Percentiles rank a stretch among this genome's conserved stretches.
phyloP scores from a whole-genome alignment of 2,113 vertebrate genomes.

The Rhabdornis inornatus region DNA sequence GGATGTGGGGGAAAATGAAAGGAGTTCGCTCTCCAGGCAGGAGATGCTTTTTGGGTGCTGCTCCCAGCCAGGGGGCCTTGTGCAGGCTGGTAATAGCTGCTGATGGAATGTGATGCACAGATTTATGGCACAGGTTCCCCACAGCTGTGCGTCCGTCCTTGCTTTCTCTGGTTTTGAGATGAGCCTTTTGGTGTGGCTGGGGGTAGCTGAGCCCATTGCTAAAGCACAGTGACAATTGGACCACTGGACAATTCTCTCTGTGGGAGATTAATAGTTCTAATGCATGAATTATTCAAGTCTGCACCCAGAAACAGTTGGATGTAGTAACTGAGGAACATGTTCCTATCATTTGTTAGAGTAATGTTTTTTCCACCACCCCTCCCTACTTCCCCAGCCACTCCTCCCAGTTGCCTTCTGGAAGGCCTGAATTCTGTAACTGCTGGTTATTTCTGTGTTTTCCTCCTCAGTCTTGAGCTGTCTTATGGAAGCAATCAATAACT shows the following conservation, averaged over 20 bases:
- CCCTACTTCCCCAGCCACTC: rapidly evolving
- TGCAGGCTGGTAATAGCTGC: background rate
- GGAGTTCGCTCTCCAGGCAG: background rate
- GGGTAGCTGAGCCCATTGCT: background rate
- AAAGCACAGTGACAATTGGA: background rate
- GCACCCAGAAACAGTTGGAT: background rate
- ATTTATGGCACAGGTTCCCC: background rate
- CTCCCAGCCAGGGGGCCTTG: background rate
- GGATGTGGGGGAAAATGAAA: background rate
- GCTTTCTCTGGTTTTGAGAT: background rate
- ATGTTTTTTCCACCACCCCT: background rate
- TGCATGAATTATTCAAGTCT: background rate
- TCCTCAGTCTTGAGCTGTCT: background rate
- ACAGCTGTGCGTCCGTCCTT: rapidly evolving
- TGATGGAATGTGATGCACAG: background rate
- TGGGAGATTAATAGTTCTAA: background rate
- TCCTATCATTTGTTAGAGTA: background rate
- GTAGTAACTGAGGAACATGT: background rate
- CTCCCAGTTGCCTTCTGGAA: background rate
- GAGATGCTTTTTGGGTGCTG: background rate
- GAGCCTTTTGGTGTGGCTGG: background rate
- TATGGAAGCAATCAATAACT: background rate
- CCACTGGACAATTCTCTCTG: background rate
- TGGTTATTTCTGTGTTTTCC: background rate
- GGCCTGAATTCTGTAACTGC: background rate